Evolutionary conservation across 2,797 vertebrate genomes (phyloP).

Genomic region (Pipistrellus pygmaeus): DNA sequence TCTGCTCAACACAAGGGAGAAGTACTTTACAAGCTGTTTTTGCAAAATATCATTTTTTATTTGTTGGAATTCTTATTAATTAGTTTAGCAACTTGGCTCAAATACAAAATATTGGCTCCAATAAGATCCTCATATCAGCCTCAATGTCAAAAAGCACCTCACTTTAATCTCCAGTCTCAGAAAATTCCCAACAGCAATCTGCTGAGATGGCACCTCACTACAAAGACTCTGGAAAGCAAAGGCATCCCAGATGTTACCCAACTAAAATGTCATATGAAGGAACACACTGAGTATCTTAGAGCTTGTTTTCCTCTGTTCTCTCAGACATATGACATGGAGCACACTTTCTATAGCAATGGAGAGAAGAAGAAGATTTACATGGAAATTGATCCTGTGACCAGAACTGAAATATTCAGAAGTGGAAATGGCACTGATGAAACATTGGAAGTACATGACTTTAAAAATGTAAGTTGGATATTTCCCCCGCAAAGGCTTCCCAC

Average conservation of each 20-base stretch:
- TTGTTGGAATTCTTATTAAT: slow-evolving; percentile 73
- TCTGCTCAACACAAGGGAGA: slow-evolving; percentile 52
- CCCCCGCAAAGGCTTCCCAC: not conserved
- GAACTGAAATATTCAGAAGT: slow-evolving; percentile 93
- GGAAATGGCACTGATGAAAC: slow-evolving; percentile 95
- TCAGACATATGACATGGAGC: slow-evolving; percentile 95
- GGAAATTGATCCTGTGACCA: slow-evolving; percentile 93
- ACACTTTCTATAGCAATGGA: slow-evolving; percentile 92
- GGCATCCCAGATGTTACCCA: not conserved
- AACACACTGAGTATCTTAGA: slow-evolving; percentile 2
- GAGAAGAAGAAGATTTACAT: slow-evolving; percentile 93
- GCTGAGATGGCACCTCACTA: slow-evolving; percentile 34
- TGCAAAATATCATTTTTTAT: slow-evolving; percentile 65
- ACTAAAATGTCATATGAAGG: slow-evolving; percentile 30
- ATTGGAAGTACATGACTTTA: slow-evolving; percentile 97
- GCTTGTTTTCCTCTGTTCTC: slow-evolving; percentile 59
- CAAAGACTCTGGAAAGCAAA: slow-evolving; percentile 39
- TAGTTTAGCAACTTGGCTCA: slow-evolving; percentile 69
- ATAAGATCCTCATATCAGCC: slow-evolving; percentile 51
- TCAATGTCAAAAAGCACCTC: slow-evolving; percentile 55
- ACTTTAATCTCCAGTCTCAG: slow-evolving; percentile 61
- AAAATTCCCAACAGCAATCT: slow-evolving; percentile 56
- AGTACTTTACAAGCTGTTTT: slow-evolving; percentile 57
- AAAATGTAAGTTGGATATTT: slow-evolving; percentile 90
- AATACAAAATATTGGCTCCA: slow-evolving; percentile 62